A percentile compares a stretch with the other conserved stretches of the same genome.
Evolutionary conservation across 2,888 invertebrate genomes (phyloP).

Genomic region (Nephrotoma guestfalica): DNA sequence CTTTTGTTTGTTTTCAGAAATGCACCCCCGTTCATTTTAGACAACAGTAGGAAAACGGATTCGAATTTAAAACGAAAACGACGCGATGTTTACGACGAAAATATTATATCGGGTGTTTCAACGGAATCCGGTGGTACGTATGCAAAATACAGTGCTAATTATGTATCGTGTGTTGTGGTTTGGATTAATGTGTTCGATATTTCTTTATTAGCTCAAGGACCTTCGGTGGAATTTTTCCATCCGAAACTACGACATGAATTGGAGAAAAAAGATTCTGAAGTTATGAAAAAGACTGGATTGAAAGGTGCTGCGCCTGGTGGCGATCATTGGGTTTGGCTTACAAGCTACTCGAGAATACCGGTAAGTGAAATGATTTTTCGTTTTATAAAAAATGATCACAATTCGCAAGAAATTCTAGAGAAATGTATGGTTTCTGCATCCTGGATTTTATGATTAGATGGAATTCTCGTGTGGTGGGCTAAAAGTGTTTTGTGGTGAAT

Average conservation of each 20-base stretch:
- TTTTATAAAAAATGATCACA: too few relatives aligned
- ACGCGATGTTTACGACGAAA: background rate
- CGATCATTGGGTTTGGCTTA: slow-evolving; percentile 75
- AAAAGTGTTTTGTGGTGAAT: too few relatives aligned
- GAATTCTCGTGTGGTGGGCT: too few relatives aligned
- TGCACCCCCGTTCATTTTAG: background rate
- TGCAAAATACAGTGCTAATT: background rate
- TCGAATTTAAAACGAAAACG: background rate
- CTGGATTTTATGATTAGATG: too few relatives aligned
- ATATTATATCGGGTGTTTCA: background rate
- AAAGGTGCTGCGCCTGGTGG: slow-evolving; percentile 56
- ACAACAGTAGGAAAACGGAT: background rate
- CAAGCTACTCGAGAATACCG: slow-evolving; percentile 74
- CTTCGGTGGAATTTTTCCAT: slow-evolving; percentile 63
- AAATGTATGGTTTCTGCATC: too few relatives aligned
- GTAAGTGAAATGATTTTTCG: slow-evolving; percentile 34
- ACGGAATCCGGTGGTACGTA: background rate
- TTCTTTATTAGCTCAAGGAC: slow-evolving; percentile 16
- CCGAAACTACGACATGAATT: slow-evolving; percentile 50
- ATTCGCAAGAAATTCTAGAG: too few relatives aligned
- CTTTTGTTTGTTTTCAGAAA: background rate
- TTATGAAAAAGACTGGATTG: slow-evolving; percentile 42
- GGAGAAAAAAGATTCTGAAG: slow-evolving; percentile 48
- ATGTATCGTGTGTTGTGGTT: background rate
- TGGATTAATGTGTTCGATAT: background rate